Percentiles rank a stretch among this genome's conserved stretches.
These are phyloP conservation scores for Ceryle rudis DNA, from an alignment of 2,797 vertebrate genomes.

Conservation along the genomic window DNA sequence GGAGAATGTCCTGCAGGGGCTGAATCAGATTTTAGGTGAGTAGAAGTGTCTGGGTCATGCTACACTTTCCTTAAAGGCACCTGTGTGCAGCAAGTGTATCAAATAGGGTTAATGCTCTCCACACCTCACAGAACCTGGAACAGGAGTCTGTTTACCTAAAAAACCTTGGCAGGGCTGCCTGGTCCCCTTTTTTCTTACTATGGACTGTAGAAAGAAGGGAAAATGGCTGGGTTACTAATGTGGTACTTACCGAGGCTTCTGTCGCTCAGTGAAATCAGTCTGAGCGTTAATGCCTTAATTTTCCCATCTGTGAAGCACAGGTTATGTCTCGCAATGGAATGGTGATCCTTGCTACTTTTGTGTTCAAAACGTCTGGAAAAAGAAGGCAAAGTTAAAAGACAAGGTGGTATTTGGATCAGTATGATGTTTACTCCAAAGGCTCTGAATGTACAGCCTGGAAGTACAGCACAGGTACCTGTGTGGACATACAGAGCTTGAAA, in stretches of 20 bases:
- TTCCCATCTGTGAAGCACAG: background rate
- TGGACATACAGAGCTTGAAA: background rate
- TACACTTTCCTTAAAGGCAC: background rate
- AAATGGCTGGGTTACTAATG: slow-evolving; percentile 14
- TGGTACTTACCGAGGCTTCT: background rate
- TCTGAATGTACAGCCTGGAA: background rate
- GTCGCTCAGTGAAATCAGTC: background rate
- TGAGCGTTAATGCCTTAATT: background rate
- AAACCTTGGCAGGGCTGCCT: background rate
- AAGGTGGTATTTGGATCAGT: background rate
- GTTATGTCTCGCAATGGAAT: background rate
- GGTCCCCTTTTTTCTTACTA: slow-evolving; percentile 12
- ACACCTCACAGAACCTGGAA: background rate
- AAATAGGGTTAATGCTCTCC: background rate
- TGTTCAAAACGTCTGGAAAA: background rate
- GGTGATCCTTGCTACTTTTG: background rate
- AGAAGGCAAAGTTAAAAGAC: background rate
- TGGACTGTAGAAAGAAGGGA: background rate
- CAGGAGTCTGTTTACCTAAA: slow-evolving; percentile 3
- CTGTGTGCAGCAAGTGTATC: background rate
- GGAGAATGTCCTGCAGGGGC: background rate
- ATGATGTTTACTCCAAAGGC: background rate
- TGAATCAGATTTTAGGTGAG: background rate
- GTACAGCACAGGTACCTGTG: background rate
- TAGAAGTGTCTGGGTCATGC: background rate